Conservation (phyloP, 2,113 vertebrate species). For the Gymnorhina tibicen region DNA sequence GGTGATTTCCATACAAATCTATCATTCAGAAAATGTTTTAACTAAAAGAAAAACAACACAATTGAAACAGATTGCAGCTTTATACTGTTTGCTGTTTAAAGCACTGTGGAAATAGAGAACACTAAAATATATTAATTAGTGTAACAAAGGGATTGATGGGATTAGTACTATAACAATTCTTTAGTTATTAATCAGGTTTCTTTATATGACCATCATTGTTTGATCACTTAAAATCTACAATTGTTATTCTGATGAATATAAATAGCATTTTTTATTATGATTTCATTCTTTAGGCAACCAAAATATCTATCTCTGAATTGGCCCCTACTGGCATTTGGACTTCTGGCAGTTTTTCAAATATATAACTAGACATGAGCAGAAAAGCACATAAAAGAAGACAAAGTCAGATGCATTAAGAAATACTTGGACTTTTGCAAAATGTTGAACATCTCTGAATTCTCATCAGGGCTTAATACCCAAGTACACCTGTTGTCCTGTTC, state of each 20-base stretch:
- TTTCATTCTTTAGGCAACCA: neutral
- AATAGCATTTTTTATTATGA: neutral
- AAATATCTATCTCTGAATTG: neutral
- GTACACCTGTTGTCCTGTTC: neutral
- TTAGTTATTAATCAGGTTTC: conserved; percentile 4
- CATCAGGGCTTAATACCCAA: conserved; percentile 2
- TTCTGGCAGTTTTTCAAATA: neutral
- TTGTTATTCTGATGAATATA: neutral
- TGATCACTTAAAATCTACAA: neutral
- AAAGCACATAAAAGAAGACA: neutral
- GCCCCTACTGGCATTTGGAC: neutral
- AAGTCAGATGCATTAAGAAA: neutral
- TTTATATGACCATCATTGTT: neutral
- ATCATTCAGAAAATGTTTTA: neutral
- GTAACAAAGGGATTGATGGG: neutral
- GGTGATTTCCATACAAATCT: neutral
- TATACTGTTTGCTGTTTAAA: neutral
- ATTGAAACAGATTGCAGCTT: neutral
- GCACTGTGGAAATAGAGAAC: neutral
- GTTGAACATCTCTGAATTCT: neutral
- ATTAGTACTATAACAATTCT: neutral
- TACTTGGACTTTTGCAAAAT: neutral
- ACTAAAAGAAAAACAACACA: neutral
- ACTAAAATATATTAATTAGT: neutral
- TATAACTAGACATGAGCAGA: neutral